Evolutionary conservation across 2,797 vertebrate genomes (phyloP), one percentile per base, ranked within the genome.

Genomic region (Esox lucius): DNA sequence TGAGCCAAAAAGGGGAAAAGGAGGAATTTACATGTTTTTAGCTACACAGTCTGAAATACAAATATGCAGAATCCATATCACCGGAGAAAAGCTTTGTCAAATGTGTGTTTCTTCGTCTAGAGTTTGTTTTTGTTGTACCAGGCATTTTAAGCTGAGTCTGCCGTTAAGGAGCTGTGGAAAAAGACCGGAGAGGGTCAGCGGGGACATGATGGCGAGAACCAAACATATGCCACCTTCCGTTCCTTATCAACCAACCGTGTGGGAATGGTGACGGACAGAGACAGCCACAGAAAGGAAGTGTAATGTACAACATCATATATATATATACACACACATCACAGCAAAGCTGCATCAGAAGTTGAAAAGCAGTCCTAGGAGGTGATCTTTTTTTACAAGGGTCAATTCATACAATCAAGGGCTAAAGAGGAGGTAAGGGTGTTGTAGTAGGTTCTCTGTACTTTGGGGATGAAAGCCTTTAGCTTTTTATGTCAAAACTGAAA

Each of bases 21-120:
- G 95, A 97, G 95, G 96, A 97, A 99, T 99, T 98, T 98, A 98
- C 97, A 98, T 97, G 95, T 97, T 95, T 93, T 97, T 97, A 98
- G 96, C 97, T 98, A 98, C 96, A 98, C 98, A 95, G 95, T 98
- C 95, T 97, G 97, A 99, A 97, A 98, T 99, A 99, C 97, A 99
- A 99, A 99, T 98, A 99, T 99, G 97, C 96, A 98, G 96, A 98
- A 97, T 96, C 95, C 96, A 97, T 93, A 90, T 95, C 93, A 95
- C 96, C 96, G 95, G 95, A 96, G 93, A 91, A 85, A 91, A 93
- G 93, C 98, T 96, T 96, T 95, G 95, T 98, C 95, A 97, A 96
- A 42, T 42, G 90, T 96, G 90, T 97, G 96, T 96, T 96, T 96
- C 96, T 97, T 97, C 96, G 97, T 97, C 95, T 94, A 93, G 80